Evolutionary conservation across 1,140 invertebrate species (phyloP), one percentile per base, ranked within the genome.

Genomic region (Ceratitis capitata): DNA sequence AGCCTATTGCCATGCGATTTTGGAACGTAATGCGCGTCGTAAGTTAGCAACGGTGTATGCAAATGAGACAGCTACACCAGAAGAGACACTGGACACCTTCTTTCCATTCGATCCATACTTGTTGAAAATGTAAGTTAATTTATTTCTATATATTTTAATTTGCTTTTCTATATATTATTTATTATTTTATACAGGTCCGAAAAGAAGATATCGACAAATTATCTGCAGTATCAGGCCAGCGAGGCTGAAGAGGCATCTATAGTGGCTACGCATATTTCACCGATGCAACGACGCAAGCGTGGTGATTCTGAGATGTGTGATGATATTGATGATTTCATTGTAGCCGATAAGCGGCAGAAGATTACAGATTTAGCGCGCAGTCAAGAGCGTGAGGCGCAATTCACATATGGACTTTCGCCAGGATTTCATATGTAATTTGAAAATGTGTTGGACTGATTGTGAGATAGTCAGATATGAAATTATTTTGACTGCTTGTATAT

Each of bases 1-100:
- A 64, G 97, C 96, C 5, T 98, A 98, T 92, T 99, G 98, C 92
- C 96, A 98, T 91, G 94, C 97, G 1, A 94, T 98, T 64, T 96
- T 99, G 51, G 97, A 98, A 88, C 94, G 95, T 86, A 99, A 99
- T 92, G 93, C 94, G 3, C 93, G 96, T 53, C 94, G 93, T 23
- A 94, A 94, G 35, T 89, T 97, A 58, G 94, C 95, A 3, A 93
- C 92, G 16, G 93, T 93, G 23, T 94, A 91, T 89, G 92, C 90
- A 32, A 91, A 93, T 89, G 89, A 92, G 29, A 92, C 92, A 26
- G 84, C 89, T 0, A 91, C 92, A 84, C 89, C 92, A 4, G 91
- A 92, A 85, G 91, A 93, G 83, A 92, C 93, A 32, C 91, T 96
- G 0, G 94, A 96, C 86, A 93, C 94, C 12, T 96, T 95, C 89